Evolutionary conservation across 2,113 vertebrate genomes (phyloP).

Genomic region (Chitala chitala): DNA sequence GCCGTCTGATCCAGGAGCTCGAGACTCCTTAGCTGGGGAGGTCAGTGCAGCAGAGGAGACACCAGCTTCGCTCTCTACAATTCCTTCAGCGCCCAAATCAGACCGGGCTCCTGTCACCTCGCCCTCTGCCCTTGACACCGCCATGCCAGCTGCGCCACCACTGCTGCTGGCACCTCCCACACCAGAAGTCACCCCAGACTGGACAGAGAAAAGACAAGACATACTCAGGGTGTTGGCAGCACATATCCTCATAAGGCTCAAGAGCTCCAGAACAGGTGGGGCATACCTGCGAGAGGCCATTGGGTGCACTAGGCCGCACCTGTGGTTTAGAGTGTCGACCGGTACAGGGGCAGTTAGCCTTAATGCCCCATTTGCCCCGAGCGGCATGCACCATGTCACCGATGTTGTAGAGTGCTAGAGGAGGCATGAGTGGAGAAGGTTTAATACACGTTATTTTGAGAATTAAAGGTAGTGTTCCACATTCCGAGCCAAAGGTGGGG

Average conservation of each 20-base stretch:
- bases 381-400: conserved; percentile 97
- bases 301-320: conserved; percentile 82
- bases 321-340: conserved; percentile 85
- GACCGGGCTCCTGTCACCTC: conserved; percentile 42
- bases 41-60: conserved; percentile 50
- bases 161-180: conserved; percentile 37
- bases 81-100: conserved; percentile 49
- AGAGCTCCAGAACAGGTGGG: too few species aligned
- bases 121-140: conserved; percentile 24
- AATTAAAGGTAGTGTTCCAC: too few species aligned
- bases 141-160: conserved; percentile 35
- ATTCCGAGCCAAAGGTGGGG: too few species aligned
- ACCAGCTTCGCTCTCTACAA: conserved; percentile 45
- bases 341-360: conserved; percentile 96
- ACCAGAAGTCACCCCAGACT: conserved; percentile 31
- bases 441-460: too few species aligned
- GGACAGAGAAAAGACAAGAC: not conserved
- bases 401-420: conserved; percentile 90
- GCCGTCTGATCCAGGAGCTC: conserved; percentile 68
- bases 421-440: conserved; percentile 31
- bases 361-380: conserved; percentile 97
- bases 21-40: conserved; percentile 65
- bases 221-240: not conserved
- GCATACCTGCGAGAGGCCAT: conserved; percentile 91
- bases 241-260: too few species aligned